phyloP scores from a whole-genome alignment of 1,140 invertebrate species.

The Tetramorium parvispinum region DNA sequence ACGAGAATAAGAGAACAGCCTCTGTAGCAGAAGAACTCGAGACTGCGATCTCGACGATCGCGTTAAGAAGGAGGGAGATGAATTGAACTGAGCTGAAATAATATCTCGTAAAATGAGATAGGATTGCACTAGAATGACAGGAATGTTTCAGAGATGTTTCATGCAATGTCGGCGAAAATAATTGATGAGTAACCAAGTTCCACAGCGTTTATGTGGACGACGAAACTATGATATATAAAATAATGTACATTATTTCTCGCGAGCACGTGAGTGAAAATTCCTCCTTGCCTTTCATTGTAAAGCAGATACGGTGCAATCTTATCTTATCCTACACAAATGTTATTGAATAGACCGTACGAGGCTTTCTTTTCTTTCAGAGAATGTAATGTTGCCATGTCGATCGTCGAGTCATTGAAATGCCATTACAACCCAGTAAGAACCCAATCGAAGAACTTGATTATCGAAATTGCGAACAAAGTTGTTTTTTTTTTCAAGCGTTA shows the following conservation, averaged over 20 bases:
- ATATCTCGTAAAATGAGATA: conserved; percentile 24
- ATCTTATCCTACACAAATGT: conserved; percentile 15
- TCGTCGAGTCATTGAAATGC: neutral
- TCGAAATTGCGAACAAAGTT: neutral
- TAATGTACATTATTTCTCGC: neutral
- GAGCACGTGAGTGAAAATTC: neutral
- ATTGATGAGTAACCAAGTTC: conserved; percentile 33
- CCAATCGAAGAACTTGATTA: neutral
- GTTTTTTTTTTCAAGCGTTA: conserved; percentile 23
- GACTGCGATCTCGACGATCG: neutral
- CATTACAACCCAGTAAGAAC: neutral
- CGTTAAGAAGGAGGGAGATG: neutral
- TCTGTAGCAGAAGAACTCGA: conserved; percentile 7
- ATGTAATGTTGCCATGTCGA: neutral
- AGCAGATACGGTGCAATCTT: conserved; percentile 19
- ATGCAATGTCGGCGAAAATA: conserved; percentile 11
- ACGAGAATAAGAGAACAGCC: neutral
- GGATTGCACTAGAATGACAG: conserved; percentile 44
- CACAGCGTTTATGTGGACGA: neutral
- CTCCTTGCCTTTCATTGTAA: neutral
- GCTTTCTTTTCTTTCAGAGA: neutral
- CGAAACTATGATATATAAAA: neutral
- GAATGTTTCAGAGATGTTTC: neutral
- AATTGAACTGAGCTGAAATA: neutral
- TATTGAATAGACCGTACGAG: neutral